These are phyloP conservation scores for Ylistrum balloti DNA, from an alignment of 1,140 invertebrate species.

Conservation along the genomic window DNA sequence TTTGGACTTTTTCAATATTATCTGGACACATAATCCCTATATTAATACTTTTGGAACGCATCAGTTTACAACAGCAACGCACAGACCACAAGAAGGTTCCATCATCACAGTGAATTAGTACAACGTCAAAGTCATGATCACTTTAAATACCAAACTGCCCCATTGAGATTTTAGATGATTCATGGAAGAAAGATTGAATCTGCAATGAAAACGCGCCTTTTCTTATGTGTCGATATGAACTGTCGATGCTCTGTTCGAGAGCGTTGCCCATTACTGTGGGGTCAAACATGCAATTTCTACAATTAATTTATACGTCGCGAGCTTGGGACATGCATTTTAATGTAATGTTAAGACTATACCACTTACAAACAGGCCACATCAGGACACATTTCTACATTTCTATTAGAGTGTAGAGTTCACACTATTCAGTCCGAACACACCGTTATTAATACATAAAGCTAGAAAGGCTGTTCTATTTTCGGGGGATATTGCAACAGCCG, in stretches of 20 bases:
- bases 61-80: too few species aligned
- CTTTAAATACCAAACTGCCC: background rate
- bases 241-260: background rate
- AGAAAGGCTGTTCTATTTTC: background rate
- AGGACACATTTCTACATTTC: conserved; percentile 2
- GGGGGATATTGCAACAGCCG: conserved; percentile 54
- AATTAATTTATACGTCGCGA: background rate
- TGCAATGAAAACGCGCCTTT: background rate
- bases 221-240: background rate
- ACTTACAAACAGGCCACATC: background rate
- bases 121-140: too few species aligned
- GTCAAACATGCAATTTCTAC: background rate
- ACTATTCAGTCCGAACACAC: background rate
- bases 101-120: too few species aligned
- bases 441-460: conserved; percentile 15
- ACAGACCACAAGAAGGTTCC: too few species aligned
- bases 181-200: background rate
- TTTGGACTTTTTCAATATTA: too few species aligned
- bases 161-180: background rate
- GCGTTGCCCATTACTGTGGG: background rate
- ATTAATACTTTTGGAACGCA: too few species aligned
- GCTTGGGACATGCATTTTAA: background rate
- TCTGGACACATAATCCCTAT: too few species aligned
- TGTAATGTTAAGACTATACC: background rate
- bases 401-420: background rate